Conservation (phyloP, 2,888 invertebrate species). For the Aporophyla lueneburgensis region DNA sequence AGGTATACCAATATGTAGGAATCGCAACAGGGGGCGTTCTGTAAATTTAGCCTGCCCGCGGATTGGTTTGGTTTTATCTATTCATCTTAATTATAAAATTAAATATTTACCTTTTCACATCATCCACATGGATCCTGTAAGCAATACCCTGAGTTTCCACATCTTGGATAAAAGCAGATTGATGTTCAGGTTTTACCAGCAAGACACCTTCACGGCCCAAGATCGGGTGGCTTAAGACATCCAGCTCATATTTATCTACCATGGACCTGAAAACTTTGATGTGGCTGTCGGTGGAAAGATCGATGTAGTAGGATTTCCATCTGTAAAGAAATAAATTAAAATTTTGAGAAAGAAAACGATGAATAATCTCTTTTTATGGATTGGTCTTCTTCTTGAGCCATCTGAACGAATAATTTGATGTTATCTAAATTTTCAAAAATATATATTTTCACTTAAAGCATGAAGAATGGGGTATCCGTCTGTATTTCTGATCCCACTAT, state of each 20-base stretch:
- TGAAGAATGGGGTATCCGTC: too few species aligned
- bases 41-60: not conserved
- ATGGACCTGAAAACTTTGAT: slow-evolving; percentile 72
- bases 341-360: not conserved
- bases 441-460: too few species aligned
- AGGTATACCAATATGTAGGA: too few species aligned
- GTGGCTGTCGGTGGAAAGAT: slow-evolving; percentile 73
- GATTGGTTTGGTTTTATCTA: not conserved
- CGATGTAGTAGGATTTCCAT: slow-evolving; percentile 83
- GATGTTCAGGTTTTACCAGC: slow-evolving; percentile 82
- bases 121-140: slow-evolving; percentile 82
- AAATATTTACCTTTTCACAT: slow-evolving; percentile 86
- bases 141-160: slow-evolving; percentile 79
- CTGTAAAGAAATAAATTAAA: slow-evolving; percentile 49
- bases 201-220: slow-evolving; percentile 80
- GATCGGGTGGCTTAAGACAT: slow-evolving; percentile 75
- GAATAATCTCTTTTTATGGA: not conserved
- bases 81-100: not conserved
- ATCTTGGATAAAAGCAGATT: slow-evolving; percentile 75
- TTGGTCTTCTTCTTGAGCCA: not conserved
- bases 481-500: too few species aligned
- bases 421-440: not conserved
- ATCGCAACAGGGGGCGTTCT: too few species aligned
- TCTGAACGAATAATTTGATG: not conserved
- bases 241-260: slow-evolving; percentile 71